Evolutionary conservation across 2,888 invertebrate species (phyloP), one percentile per base, ranked within the genome.

Genomic region (Oscheius sp.): DNA sequence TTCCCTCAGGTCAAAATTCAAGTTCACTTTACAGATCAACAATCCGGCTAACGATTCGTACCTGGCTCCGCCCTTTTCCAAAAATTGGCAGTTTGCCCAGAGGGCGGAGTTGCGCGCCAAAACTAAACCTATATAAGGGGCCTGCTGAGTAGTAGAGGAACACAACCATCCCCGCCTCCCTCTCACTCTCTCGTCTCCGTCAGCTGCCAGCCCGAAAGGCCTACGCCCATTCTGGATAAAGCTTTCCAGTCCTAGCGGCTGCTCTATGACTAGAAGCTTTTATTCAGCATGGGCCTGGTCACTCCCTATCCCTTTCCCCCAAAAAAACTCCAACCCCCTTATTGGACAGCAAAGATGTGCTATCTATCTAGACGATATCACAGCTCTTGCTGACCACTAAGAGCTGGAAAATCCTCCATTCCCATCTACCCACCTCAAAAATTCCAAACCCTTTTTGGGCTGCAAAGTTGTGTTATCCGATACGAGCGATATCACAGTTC

Each of bases 61-160:
- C 29, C 2, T 10, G 6, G 45, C 42, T 27, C 25, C 61, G 61
- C 61, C 61, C 45, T 39, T 52, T 27, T 27, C 52, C 27, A n/a
- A 17, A n/a, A 29, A 17, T 45, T 61, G 61, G 61, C 42, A 23
- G n/a, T 2, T 3, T 29, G 61, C 45, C 50, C 33, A 34, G 55
- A 10, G 34, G 45, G 61, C 61, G 45, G 42, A 15, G 61, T 61
- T 61, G 61, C 61, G 61, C 61, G 61, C 61, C 45, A 61, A 61
- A 55, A 45, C 27, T 15, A 10, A 20, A 42, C n/a, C 61, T 61
- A 61, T 61, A 61, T 61, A 61, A 61, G 45, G 55, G 12, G 15
- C 29, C 34, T 20, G 6, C 2, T 23, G 10, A 50, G 20, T 15
- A 50, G 25, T 15, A 17, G 34, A 33, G 5, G 12, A 25, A 23